Evolutionary conservation across 2,113 vertebrate species (phyloP).

Genomic region (Hippocampus mohnikei): DNA sequence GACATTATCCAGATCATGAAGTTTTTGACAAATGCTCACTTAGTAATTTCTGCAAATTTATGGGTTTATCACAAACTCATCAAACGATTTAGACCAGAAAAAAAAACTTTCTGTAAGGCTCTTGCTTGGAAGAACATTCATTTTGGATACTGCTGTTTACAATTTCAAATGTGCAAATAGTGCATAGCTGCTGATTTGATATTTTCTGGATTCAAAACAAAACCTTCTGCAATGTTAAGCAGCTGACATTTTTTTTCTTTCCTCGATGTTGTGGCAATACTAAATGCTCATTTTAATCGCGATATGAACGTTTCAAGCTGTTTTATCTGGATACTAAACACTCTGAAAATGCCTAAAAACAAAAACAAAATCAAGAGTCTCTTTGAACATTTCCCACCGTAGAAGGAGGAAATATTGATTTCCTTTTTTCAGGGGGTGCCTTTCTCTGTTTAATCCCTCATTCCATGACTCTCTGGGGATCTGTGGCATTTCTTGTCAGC

Average conservation of each 20-base stretch:
- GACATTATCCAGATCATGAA: too few species aligned
- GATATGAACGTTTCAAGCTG: not conserved
- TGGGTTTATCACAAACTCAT: too few species aligned
- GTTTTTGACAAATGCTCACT: too few species aligned
- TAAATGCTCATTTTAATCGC: not conserved
- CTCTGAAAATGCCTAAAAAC: constrained; percentile 37
- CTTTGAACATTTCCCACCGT: constrained; percentile 29
- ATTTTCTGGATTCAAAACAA: not conserved
- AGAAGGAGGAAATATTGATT: constrained; percentile 59
- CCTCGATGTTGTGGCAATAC: not conserved
- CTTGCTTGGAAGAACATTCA: too few species aligned
- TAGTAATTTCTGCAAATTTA: too few species aligned
- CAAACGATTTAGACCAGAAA: too few species aligned
- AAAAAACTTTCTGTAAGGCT: too few species aligned
- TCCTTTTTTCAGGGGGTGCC: constrained; percentile 48
- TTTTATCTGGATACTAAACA: constrained; percentile 3
- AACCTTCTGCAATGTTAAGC: not conserved
- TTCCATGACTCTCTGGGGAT: constrained; percentile 54
- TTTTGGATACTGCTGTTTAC: too few species aligned
- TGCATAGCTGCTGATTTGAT: not conserved
- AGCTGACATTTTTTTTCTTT: not conserved
- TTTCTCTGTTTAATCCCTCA: constrained; percentile 48
- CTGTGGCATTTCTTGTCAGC: constrained; percentile 63
- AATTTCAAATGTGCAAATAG: too few species aligned
- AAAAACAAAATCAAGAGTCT: constrained; percentile 8